phyloP scores from a whole-genome alignment of 2,113 vertebrate species.

The Orientallactaga bullata region DNA sequence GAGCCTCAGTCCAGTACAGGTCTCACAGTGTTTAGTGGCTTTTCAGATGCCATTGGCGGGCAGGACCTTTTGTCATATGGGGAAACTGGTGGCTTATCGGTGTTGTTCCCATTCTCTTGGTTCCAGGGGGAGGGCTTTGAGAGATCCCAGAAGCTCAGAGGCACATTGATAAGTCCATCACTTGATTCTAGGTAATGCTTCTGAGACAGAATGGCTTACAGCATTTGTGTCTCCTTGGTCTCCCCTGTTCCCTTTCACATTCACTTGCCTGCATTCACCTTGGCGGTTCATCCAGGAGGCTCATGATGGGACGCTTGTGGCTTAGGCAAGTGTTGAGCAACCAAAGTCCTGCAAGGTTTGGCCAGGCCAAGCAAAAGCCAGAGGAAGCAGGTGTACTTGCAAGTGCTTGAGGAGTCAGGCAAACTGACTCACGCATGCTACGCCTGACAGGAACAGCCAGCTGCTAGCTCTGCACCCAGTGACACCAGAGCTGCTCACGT shows the following conservation, averaged over 20 bases:
- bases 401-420: neutral
- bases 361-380: conserved; percentile 3
- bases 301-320: neutral
- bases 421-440: neutral
- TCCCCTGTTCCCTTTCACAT: conserved; percentile 44
- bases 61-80: neutral
- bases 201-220: neutral
- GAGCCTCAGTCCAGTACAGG: neutral
- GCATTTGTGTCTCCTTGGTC: conserved; percentile 9
- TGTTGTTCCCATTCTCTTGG: neutral
- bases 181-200: neutral
- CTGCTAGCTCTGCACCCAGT: too few relatives aligned
- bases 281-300: conserved; percentile 15
- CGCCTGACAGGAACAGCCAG: neutral
- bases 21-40: neutral
- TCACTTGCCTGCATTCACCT: neutral
- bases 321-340: conserved; percentile 43
- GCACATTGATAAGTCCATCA: neutral
- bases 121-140: too few relatives aligned
- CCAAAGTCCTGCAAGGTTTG: neutral
- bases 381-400: neutral
- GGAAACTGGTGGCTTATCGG: accelerated
- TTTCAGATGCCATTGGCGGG: neutral
- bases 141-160: neutral
- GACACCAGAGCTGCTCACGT: neutral